phyloP scores from a whole-genome alignment of 2,888 invertebrate species.

The Perdita meconis region DNA sequence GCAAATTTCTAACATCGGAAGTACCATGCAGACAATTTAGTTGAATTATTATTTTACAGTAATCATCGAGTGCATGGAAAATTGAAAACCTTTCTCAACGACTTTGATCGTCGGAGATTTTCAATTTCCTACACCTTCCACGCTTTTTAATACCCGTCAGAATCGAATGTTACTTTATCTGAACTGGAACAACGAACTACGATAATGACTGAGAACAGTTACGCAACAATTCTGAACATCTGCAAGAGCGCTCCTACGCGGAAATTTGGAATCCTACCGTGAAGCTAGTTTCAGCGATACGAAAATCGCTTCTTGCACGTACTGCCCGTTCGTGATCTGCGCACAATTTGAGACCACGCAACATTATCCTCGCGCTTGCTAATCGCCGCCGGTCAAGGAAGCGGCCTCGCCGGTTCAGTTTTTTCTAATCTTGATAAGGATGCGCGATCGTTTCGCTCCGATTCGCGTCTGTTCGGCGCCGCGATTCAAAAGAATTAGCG shows the following conservation, averaged over 20 bases:
- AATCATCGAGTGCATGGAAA: not conserved
- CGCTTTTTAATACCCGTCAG: not conserved
- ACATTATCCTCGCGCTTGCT: not conserved
- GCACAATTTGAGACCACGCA: not conserved
- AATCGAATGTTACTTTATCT: not conserved
- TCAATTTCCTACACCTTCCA: not conserved
- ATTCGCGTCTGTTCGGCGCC: no score
- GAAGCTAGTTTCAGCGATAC: not conserved
- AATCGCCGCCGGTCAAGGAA: not conserved
- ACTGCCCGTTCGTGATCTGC: no score
- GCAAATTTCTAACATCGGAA: conserved; percentile 25
- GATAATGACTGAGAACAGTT: conserved; percentile 18
- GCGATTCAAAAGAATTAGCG: not conserved
- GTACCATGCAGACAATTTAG: conserved; percentile 18
- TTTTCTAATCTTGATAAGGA: not conserved
- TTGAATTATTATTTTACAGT: not conserved
- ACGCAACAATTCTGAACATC: conserved; percentile 10
- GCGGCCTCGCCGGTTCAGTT: not conserved
- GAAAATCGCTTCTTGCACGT: no score
- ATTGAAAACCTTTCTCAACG: not conserved
- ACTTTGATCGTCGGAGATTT: not conserved
- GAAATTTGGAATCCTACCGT: no score
- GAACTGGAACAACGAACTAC: conserved; percentile 13
- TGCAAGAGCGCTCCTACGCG: not conserved
- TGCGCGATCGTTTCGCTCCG: not conserved